phyloP scores from a whole-genome alignment of 2,888 invertebrate genomes.

The Harmothoe impar region DNA sequence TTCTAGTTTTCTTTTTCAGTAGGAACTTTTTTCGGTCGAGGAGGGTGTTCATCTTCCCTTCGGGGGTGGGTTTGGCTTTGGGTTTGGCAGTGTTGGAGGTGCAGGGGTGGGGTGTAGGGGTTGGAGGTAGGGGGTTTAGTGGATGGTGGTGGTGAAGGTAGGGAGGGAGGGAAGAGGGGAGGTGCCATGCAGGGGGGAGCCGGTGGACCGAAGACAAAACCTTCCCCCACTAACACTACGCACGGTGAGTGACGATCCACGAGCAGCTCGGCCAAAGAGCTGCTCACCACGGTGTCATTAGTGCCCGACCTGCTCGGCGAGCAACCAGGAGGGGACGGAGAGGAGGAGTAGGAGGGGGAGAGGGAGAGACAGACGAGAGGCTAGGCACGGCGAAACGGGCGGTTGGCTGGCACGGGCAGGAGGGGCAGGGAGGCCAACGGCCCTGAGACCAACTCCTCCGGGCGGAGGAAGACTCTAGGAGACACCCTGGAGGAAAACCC shows the following conservation, averaged over 20 bases:
- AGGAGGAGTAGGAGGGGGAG: slow-evolving; percentile 29
- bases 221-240: slow-evolving; percentile 7
- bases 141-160: not conserved
- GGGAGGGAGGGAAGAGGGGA: not conserved
- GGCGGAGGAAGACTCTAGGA: not conserved
- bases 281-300: not conserved
- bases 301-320: not conserved
- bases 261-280: slow-evolving; percentile 11
- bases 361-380: not conserved
- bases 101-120: not conserved
- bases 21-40: not conserved
- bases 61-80: not conserved
- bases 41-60: not conserved
- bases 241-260: not conserved
- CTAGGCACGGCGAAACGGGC: not conserved
- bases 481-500: not conserved
- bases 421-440: not conserved
- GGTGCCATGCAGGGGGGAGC: not conserved
- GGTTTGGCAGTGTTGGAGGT: not conserved
- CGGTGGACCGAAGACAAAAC: not conserved
- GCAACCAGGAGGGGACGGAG: not conserved
- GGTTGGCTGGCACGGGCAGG: not conserved
- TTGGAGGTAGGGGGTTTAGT: not conserved
- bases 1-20: not conserved
- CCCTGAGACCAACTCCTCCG: not conserved